Base-by-base conservation (phyloP, 2,113 vertebrate species). In the Fregetta grallaria region DNA sequence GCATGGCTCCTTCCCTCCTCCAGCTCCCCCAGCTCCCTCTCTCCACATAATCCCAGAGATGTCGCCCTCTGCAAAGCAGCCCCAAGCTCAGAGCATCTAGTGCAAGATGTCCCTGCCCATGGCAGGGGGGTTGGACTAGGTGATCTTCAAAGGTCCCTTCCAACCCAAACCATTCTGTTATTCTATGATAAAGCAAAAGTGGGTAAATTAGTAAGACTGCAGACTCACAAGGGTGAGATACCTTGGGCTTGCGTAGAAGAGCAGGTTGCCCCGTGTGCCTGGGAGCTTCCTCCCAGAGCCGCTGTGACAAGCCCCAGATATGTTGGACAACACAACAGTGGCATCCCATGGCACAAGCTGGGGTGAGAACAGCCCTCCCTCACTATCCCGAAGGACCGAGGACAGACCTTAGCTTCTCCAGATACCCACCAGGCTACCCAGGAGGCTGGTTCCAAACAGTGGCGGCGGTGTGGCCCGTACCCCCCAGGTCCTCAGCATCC, bases 401-500 rank as follows among this genome's bases (percentile, higher is more conserved):
- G 32, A 38, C 47, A 68, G 63, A 62, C 47, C 67, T 40, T 32
- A 70, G 62, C 44, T 40, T 20, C 63, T 13, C 34, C 20, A 75
- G 36, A 56, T 34, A 36, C 10, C 25, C 44, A 8, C 15, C 1
- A 0, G 67, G 42, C 47, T 58, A 14, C 21, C 27, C 50, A 50
- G 71, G 25, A 72, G 49, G 18, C n/a, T 58, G 42, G 3, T 71
- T 47, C 34, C 52, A 67, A 55, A 16, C n/a, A 25, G 26, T 4
- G 6, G 36, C 2, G 4, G 42, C 32, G 2, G 1, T 1, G 9
- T 17, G 3, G 1, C 23, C 67, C 6, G 2, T 2, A 7, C 1
- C 4, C 7, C 7, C 32, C 2, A 1, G 15, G 15, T 58, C 61
- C 49, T 40, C 49, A 32, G 77, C 36, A 73, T 21, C 47, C 18